phyloP scores from a whole-genome alignment of 2,888 invertebrate genomes.

The Drosophila atroscutellata region DNA sequence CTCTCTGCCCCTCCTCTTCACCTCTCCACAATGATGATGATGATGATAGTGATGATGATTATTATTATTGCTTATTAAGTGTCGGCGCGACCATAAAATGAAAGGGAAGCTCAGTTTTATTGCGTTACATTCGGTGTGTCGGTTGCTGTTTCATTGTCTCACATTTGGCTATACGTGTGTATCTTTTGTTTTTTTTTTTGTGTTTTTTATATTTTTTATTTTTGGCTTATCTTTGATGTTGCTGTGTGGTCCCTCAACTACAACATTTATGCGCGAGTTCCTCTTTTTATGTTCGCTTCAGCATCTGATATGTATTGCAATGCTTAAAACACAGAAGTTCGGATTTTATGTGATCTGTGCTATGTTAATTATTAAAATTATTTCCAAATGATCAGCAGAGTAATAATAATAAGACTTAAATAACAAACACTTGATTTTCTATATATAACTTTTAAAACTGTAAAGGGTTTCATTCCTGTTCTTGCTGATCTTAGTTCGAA shows the following conservation, averaged over 20 bases:
- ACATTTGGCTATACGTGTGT: slow-evolving; percentile 29
- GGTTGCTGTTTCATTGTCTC: slow-evolving; percentile 35
- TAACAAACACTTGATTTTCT: background rate
- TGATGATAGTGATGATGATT: slow-evolving; percentile 35
- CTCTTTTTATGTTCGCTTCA: slow-evolving; percentile 4
- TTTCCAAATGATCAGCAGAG: background rate
- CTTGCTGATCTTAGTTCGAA: background rate
- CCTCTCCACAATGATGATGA: slow-evolving; percentile 17
- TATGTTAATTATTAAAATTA: background rate
- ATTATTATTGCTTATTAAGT: slow-evolving; percentile 81
- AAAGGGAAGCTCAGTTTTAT: slow-evolving; percentile 78
- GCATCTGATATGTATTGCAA: slow-evolving; percentile 16
- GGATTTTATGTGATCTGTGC: slow-evolving; percentile 23
- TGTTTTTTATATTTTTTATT: slow-evolving; percentile 13
- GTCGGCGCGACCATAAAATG: slow-evolving; percentile 80
- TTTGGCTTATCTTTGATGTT: slow-evolving; percentile 40
- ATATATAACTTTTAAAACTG: background rate
- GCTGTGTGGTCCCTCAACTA: slow-evolving; percentile 64
- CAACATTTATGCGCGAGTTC: slow-evolving; percentile 20
- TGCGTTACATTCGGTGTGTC: slow-evolving; percentile 62
- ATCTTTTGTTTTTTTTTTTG: slow-evolving; percentile 16
- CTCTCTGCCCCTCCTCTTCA: background rate
- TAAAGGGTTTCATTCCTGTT: background rate
- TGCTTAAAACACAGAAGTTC: slow-evolving; percentile 6
- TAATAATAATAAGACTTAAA: background rate